Percentiles rank a stretch among this genome's conserved stretches.
phyloP scores from a whole-genome alignment of 2,113 vertebrate species.

The Spea bombifrons region DNA sequence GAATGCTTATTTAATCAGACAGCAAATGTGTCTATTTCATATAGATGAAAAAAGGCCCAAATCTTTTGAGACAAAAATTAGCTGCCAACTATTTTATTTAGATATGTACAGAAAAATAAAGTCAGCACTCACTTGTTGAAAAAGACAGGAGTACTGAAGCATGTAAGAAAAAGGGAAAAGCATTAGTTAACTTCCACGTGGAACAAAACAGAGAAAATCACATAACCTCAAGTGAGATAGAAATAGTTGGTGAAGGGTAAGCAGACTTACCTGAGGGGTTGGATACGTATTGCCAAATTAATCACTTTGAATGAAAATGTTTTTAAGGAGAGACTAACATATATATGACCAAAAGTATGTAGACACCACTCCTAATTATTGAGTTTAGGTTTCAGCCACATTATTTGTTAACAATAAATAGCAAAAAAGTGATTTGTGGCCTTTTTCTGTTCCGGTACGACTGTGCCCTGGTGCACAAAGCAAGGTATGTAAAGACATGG shows the following conservation, averaged over 20 bases:
- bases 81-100: not conserved
- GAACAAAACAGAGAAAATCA: constrained; percentile 8
- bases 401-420: too few relatives aligned
- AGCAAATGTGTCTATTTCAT: not conserved
- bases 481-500: too few relatives aligned
- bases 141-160: constrained; percentile 11
- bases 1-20: not conserved
- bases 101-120: constrained; percentile 5
- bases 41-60: not conserved
- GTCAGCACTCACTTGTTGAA: not conserved
- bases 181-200: not conserved
- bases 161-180: not conserved
- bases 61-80: not conserved
- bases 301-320: constrained; percentile 2
- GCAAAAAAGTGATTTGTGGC: too few relatives aligned
- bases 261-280: not conserved
- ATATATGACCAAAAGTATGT: too few relatives aligned
- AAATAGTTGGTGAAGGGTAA: too few relatives aligned
- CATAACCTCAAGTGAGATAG: too few relatives aligned
- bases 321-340: not conserved
- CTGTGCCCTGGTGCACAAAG: too few relatives aligned
- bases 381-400: too few relatives aligned
- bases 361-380: too few relatives aligned
- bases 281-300: not conserved
- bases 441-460: too few relatives aligned